Conservation (phyloP, 1,140 invertebrate species). For the Luehdorfia chinensis region DNA sequence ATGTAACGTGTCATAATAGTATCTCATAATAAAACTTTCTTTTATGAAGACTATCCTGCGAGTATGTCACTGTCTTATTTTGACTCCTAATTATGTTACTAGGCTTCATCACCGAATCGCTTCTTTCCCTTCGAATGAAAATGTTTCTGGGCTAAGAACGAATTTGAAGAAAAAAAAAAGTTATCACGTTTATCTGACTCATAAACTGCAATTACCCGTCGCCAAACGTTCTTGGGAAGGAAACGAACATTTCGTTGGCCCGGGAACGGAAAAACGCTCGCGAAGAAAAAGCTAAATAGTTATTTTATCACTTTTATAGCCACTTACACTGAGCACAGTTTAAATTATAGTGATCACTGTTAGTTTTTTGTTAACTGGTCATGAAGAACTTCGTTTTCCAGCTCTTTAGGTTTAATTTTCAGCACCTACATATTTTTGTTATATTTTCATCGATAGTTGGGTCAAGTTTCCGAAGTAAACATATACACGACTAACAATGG, state of each 20-base stretch:
- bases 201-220: conserved; percentile 62
- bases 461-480: too few species aligned
- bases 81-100: neutral
- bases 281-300: conserved; percentile 66
- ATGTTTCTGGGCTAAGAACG: neutral
- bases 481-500: too few species aligned
- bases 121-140: neutral
- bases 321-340: conserved; percentile 56
- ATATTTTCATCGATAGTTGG: too few species aligned
- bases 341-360: conserved; percentile 38
- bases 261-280: conserved; percentile 41
- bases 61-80: too few species aligned
- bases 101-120: neutral
- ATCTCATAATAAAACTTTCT: too few species aligned
- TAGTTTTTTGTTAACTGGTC: conserved; percentile 12
- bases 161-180: too few species aligned
- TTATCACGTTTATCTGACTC: conserved; percentile 53
- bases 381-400: neutral
- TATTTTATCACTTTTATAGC: conserved; percentile 74
- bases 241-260: conserved; percentile 44
- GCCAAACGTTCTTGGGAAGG: conserved; percentile 49
- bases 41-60: too few species aligned
- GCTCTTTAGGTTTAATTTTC: too few species aligned
- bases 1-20: too few species aligned
- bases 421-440: too few species aligned